phyloP scores from a whole-genome alignment of 2,113 vertebrate species.

The Megaptera novaeangliae region DNA sequence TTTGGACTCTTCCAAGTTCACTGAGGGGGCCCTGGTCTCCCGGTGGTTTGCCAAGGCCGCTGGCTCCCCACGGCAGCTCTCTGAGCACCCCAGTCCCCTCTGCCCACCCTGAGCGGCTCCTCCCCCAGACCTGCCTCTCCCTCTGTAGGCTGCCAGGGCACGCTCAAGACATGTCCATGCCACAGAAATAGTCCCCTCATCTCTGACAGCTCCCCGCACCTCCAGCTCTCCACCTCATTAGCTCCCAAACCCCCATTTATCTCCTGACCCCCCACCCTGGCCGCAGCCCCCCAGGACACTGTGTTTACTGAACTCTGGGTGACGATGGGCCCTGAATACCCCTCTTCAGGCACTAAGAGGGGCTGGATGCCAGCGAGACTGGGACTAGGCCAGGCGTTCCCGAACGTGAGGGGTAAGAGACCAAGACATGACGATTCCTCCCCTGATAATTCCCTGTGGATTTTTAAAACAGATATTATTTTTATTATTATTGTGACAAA shows the following conservation, averaged over 20 bases:
- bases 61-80: background rate
- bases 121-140: background rate
- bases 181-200: background rate
- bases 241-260: background rate
- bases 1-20: conserved; percentile 94
- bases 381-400: conserved; percentile 19
- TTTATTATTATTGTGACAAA: conserved; percentile 77
- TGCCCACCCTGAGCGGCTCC: background rate
- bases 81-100: background rate
- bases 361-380: conserved; percentile 37
- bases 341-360: background rate
- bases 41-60: background rate
- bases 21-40: conserved; percentile 74
- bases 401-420: conserved; percentile 2
- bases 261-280: background rate
- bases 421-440: background rate
- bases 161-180: background rate
- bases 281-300: background rate
- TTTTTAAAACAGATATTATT: conserved; percentile 76
- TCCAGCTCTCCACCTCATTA: background rate
- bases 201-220: background rate
- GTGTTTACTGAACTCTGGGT: conserved; percentile 43
- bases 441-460: conserved; percentile 68
- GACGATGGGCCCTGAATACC: background rate
- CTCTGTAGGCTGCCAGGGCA: background rate